phyloP scores from a whole-genome alignment of 2,113 vertebrate species.

The Rhinolophus ferrumequinum region DNA sequence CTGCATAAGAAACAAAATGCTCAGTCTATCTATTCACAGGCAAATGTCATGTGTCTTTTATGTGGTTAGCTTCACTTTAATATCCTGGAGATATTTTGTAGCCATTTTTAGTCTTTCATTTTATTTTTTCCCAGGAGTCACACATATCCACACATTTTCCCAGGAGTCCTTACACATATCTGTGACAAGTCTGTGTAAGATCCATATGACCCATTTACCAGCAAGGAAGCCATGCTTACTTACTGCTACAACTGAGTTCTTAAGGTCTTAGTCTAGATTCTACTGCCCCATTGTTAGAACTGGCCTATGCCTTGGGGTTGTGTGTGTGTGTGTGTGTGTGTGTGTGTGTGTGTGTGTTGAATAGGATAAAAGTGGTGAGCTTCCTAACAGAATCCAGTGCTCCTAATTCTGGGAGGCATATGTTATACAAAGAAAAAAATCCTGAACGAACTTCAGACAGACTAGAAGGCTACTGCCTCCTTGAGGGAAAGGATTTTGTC shows the following conservation, averaged over 20 bases:
- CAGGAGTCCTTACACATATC: background rate
- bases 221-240: background rate
- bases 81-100: constrained; percentile 50
- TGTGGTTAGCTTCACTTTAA: constrained; percentile 62
- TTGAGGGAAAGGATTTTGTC: background rate
- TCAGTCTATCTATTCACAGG: constrained; percentile 69
- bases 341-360: background rate
- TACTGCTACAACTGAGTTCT: background rate
- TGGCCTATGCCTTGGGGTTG: background rate
- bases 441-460: background rate
- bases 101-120: constrained; percentile 29
- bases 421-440: background rate
- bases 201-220: background rate
- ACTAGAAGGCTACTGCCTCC: background rate
- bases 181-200: constrained; percentile 22
- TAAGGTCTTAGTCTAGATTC: background rate
- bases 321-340: background rate
- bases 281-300: background rate
- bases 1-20: constrained; percentile 64
- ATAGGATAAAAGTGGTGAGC: background rate
- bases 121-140: background rate
- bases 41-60: constrained; percentile 71
- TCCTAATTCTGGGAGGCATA: background rate
- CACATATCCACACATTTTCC: too few species aligned
- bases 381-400: constrained; percentile 1